Conservation (phyloP, 1,140 invertebrate species). For the Drosophila kanapiae region DNA sequence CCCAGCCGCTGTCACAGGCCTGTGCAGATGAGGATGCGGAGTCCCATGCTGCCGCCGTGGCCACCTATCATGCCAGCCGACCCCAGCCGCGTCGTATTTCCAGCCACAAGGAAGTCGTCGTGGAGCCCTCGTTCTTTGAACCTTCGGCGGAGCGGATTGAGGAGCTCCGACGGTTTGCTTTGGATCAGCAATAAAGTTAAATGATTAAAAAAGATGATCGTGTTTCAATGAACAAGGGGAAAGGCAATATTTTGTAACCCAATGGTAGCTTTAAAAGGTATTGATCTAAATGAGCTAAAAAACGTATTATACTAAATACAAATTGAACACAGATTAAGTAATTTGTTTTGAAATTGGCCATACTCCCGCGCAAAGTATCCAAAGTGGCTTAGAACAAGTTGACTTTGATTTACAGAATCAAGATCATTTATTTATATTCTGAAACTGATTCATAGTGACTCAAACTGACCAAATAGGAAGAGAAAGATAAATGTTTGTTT, state of each 20-base stretch:
- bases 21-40: conserved; percentile 14
- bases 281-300: neutral
- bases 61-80: conserved; percentile 27
- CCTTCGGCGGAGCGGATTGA: conserved; percentile 29
- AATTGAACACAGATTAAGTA: conserved; percentile 7
- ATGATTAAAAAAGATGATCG: neutral
- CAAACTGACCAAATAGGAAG: conserved; percentile 21
- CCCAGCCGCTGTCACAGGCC: conserved; percentile 1
- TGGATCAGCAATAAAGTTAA: conserved; percentile 40
- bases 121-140: conserved; percentile 46
- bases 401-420: conserved; percentile 2
- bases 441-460: conserved; percentile 11
- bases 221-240: conserved; percentile 8
- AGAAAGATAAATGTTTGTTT: conserved; percentile 25
- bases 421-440: conserved; percentile 9
- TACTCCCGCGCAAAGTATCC: neutral
- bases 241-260: neutral
- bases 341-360: neutral
- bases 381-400: conserved; percentile 2
- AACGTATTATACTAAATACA: neutral
- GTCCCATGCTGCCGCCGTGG: conserved; percentile 4
- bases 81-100: conserved; percentile 41
- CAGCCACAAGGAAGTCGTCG: conserved; percentile 33
- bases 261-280: neutral
- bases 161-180: conserved; percentile 34